Conservation (phyloP, 2,113 vertebrate species). For the Pyxicephalus adspersus region DNA sequence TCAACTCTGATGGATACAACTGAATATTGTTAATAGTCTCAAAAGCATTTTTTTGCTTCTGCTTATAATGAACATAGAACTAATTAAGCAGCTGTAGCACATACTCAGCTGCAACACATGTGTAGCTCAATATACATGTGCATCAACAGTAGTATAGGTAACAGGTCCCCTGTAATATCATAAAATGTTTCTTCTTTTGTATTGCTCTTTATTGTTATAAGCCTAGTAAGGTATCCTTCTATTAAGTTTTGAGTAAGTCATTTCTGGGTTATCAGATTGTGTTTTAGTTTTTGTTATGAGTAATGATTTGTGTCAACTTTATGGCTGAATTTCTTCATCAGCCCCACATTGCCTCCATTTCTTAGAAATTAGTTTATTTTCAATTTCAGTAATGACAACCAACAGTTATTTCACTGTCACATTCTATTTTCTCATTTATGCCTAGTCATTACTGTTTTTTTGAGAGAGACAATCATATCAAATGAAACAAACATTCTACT, state of each 20-base stretch:
- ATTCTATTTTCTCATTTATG: slow-evolving; percentile 44
- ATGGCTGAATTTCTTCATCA: slow-evolving; percentile 31
- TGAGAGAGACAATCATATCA: slow-evolving; percentile 8
- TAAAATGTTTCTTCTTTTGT: neutral
- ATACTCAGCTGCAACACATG: too few species aligned
- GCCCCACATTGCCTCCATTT: slow-evolving; percentile 26
- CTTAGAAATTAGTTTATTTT: slow-evolving; percentile 38
- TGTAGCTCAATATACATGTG: too few species aligned
- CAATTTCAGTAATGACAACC: slow-evolving; percentile 37
- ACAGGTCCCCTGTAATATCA: too few species aligned
- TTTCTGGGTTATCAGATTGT: slow-evolving; percentile 37
- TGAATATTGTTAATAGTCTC: too few species aligned
- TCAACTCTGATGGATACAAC: too few species aligned
- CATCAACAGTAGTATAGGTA: too few species aligned
- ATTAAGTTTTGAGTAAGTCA: slow-evolving; percentile 9
- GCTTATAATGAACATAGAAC: too few species aligned
- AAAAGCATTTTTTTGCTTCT: too few species aligned
- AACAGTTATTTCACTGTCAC: slow-evolving; percentile 31
- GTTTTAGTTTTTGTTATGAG: slow-evolving; percentile 25
- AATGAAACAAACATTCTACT: neutral
- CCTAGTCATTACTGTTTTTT: slow-evolving; percentile 25
- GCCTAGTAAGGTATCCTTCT: slow-evolving; percentile 9
- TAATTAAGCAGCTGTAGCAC: too few species aligned
- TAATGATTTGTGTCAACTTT: slow-evolving; percentile 42
- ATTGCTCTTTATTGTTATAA: slow-evolving; percentile 10